Percentiles rank a stretch among this genome's conserved stretches.
phyloP scores from a whole-genome alignment of 2,888 invertebrate species.

The Diabrotica balteata region DNA sequence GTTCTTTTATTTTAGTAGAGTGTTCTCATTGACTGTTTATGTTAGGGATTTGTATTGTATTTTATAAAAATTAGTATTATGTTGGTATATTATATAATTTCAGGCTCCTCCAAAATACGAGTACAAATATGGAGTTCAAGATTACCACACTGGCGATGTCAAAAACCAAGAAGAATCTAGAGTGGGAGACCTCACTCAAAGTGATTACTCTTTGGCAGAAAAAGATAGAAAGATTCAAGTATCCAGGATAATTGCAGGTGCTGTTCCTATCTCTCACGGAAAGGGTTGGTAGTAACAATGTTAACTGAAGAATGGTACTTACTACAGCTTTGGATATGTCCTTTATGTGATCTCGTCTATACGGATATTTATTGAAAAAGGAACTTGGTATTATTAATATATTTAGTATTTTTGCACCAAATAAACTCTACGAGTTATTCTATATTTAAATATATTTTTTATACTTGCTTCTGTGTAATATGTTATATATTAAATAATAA shows the following conservation, averaged over 20 bases:
- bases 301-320: too few species aligned
- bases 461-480: too few species aligned
- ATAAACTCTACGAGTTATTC: too few species aligned
- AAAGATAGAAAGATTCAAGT: constrained; percentile 32
- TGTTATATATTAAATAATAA: too few species aligned
- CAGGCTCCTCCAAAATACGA: constrained; percentile 45
- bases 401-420: too few species aligned
- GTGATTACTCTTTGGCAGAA: constrained; percentile 27
- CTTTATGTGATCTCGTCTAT: too few species aligned
- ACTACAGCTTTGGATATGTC: too few species aligned
- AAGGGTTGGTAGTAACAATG: constrained; percentile 18
- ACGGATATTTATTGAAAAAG: too few species aligned
- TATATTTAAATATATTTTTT: too few species aligned
- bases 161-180: constrained; percentile 44
- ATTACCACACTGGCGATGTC: constrained; percentile 43
- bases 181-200: constrained; percentile 39
- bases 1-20: too few species aligned
- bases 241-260: constrained; percentile 28
- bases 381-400: too few species aligned
- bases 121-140: constrained; percentile 43
- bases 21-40: too few species aligned
- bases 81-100: background rate
- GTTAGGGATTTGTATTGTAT: background rate
- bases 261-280: constrained; percentile 17
- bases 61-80: background rate